Percentiles rank a stretch among this genome's conserved stretches.
phyloP scores from a whole-genome alignment of 2,797 vertebrate species.

The Neoniphon sammara region DNA sequence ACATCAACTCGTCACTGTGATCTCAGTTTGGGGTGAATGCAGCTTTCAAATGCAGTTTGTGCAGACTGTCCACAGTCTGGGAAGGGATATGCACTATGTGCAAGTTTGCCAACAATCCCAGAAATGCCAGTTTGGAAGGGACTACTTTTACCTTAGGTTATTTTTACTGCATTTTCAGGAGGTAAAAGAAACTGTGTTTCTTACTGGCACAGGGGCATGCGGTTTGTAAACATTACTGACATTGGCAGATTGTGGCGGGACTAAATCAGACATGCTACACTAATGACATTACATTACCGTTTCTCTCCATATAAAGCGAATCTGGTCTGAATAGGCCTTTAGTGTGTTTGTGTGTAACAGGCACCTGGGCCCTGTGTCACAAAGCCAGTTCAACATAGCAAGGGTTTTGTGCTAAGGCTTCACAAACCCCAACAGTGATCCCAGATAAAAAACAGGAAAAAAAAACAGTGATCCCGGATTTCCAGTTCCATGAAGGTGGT shows the following conservation, averaged over 20 bases:
- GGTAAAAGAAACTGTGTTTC: slow-evolving; percentile 12
- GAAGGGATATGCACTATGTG: slow-evolving; percentile 30
- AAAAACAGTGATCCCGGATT: no score
- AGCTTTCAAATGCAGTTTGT: slow-evolving; percentile 60
- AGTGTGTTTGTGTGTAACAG: neutral
- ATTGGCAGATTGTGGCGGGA: no score
- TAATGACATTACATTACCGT: no score
- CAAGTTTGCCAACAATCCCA: slow-evolving; percentile 53
- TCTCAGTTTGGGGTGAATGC: slow-evolving; percentile 45
- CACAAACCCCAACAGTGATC: no score
- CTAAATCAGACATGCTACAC: no score
- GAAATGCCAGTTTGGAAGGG: slow-evolving; percentile 27
- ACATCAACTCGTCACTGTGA: slow-evolving; percentile 23
- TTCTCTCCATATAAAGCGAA: slow-evolving; percentile 28
- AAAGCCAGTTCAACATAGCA: no score
- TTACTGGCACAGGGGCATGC: slow-evolving; percentile 6
- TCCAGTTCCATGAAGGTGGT: no score
- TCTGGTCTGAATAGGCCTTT: slow-evolving; percentile 27
- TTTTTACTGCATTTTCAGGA: no score
- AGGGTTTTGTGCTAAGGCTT: no score
- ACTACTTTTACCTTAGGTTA: neutral
- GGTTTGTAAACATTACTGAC: slow-evolving; percentile 36
- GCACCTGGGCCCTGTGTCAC: slow-evolving; percentile 3
- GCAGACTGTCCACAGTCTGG: slow-evolving; percentile 48
- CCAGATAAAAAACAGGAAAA: no score